phyloP scores from a whole-genome alignment of 1,140 invertebrate species.

The Anthonomus grandis region DNA sequence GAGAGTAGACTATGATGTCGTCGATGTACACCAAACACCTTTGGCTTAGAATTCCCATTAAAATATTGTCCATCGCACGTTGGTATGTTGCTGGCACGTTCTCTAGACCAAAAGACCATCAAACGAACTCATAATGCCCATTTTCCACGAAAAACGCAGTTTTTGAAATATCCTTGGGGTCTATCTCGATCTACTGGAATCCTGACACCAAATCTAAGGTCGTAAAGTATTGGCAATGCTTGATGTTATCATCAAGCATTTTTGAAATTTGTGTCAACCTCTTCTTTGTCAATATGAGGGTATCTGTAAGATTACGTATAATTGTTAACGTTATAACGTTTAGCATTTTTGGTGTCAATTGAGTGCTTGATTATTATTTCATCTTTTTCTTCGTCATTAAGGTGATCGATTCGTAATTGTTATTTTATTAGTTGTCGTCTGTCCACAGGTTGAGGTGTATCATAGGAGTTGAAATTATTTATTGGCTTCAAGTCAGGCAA shows the following conservation, averaged over 20 bases:
- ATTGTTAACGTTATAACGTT: background rate
- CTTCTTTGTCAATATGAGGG: slow-evolving; percentile 13
- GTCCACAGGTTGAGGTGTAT: background rate
- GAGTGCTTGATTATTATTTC: background rate
- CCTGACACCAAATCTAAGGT: slow-evolving; percentile 43
- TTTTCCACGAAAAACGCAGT: slow-evolving; percentile 5
- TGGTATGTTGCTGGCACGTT: slow-evolving; percentile 45
- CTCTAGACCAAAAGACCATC: slow-evolving; percentile 48
- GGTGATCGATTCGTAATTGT: slow-evolving; percentile 4
- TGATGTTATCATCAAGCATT: background rate
- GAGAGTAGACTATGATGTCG: slow-evolving; percentile 24
- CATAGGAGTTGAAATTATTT: background rate
- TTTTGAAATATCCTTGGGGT: slow-evolving; percentile 12
- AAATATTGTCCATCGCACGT: slow-evolving; percentile 31
- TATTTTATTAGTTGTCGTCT: background rate
- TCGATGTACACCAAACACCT: slow-evolving; percentile 24
- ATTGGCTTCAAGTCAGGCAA: background rate
- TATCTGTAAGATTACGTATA: background rate
- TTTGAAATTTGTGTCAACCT: slow-evolving; percentile 1
- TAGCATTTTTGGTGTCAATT: background rate
- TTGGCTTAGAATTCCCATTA: slow-evolving; percentile 15
- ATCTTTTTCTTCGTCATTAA: slow-evolving; percentile 13
- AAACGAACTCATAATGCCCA: slow-evolving; percentile 30
- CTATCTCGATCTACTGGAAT: slow-evolving; percentile 13
- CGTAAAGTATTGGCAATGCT: slow-evolving; percentile 40